Base-by-base conservation (phyloP, 2,113 vertebrate species). In the Notarius quadriscutis region DNA sequence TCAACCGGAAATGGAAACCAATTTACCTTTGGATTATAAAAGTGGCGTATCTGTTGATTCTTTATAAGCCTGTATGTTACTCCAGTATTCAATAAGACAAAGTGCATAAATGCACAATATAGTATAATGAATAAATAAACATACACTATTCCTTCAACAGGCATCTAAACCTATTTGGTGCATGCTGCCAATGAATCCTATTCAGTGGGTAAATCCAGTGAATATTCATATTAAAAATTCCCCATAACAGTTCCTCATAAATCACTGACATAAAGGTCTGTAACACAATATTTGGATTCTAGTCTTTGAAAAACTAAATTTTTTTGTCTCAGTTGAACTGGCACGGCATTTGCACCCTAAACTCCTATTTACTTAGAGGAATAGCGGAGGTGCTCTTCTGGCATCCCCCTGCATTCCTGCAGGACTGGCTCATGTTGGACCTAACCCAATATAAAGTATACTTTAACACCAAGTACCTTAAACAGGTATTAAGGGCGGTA, bases 291-390 rank as follows among this genome's bases (percentile, higher is more conserved):
- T 48, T 55, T 48, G 50, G 60, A 83, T 58, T 17, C n/a, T 81
- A 60, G 87, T 86, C 67, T 57, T 85, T 62, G 22, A 90, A 67
- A 88, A 72, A 69, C 75, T 67, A 12, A 62, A 77, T 77, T 77
- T 88, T 77, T 82, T 57, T 65, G 67, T 87, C 78, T 88, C 82
- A 88, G 82, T 71, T 88, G 83, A 90, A 87, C 84, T 85, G 84
- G 84, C 88, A 87, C n/a, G 51, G 85, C 78, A 84, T 91, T 87
- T 86, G 79, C 84, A 75, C 86, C 79, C 88, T 84, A 84, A 86
- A 90, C 88, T 88, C 77, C 84, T 91, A 85, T 89, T 91, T 91
- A 86, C 89, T 85, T 87, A 88, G 90, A 91, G 87, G 87, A 89
- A 85, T 87, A 87, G 85, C 51, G 58, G 83, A 84, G 83, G 83